phyloP scores from a whole-genome alignment of 2,113 vertebrate genomes.

The Phyllostomus discolor region DNA sequence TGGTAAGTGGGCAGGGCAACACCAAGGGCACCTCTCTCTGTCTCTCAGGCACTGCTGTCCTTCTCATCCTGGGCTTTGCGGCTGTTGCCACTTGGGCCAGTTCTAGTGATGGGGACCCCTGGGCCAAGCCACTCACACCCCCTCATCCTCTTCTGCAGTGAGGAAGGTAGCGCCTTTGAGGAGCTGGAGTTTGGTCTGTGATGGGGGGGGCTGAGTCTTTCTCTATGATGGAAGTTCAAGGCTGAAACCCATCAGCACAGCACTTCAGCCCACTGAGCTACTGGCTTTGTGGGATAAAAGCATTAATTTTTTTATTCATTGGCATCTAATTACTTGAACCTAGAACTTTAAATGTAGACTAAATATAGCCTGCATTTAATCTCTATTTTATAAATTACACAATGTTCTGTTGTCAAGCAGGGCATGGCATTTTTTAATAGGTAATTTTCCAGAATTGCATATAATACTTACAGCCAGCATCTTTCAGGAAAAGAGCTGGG shows the following conservation, averaged over 20 bases:
- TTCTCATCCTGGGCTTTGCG: background rate
- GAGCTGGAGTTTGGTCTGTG: background rate
- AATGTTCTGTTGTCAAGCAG: slow-evolving; percentile 4
- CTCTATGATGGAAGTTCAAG: background rate
- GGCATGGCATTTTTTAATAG: background rate
- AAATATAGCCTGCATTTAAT: slow-evolving; percentile 17
- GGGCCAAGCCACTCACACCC: background rate
- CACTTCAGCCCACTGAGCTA: background rate
- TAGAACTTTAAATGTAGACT: background rate
- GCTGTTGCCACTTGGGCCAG: background rate
- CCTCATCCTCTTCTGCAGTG: background rate
- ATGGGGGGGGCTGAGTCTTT: background rate
- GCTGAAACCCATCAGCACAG: background rate
- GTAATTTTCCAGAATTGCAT: background rate
- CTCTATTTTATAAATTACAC: slow-evolving; percentile 10
- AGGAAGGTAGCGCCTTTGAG: background rate
- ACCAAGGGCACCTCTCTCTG: background rate
- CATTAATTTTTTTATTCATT: background rate
- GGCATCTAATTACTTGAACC: background rate
- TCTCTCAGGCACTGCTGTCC: background rate
- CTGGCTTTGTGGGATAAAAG: background rate
- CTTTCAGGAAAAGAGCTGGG: background rate
- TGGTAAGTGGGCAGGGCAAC: background rate
- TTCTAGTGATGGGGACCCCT: background rate
- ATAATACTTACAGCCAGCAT: background rate